Evolutionary conservation across 2,888 invertebrate genomes (phyloP), one percentile per base, ranked within the genome.

Genomic region (Alloplasta piceator): DNA sequence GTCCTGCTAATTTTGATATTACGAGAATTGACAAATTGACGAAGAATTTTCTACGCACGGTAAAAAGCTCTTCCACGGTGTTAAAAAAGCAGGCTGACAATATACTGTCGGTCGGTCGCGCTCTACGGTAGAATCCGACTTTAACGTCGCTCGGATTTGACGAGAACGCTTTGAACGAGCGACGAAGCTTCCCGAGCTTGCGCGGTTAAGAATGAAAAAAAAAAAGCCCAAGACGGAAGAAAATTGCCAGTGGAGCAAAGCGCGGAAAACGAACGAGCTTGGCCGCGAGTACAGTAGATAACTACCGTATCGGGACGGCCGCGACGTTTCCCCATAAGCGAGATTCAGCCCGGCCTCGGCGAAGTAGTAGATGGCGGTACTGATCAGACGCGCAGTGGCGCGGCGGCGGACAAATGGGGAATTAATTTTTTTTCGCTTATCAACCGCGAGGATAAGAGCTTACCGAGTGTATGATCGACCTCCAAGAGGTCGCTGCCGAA

Each of bases 341-440:
- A 61, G 68, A 55, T 63, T 70, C 58, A 61, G 61, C 43, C 16
- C 52, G 41, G 75, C 64, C 48, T 38, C 16, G 6, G 74, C 61
- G 50, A 79, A 89, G 87, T 88, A 89, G 89, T 91, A 90, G 91
- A 86, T 88, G 90, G 88, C 90, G 86, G 90, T 91, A 91, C 85
- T 82, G 87, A 88, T 88, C 90, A 85, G 89, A 85, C 88, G 52
- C 43, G 16, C 60, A 12, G 48, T 66, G 41, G 74, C 80, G 68
- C 73, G 43, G 38, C 43, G 66, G 64, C 55, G 75, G 81, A 72
- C 12, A 26, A 26, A 26, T 26, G 12, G 6, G 12, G 50, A n/a
- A 10, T n/a, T 14, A 9, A 9, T 43, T 6, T 14, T 12, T 14
- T 5, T 39, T 7, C 39, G 6, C 60, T 81, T 78, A 81, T 78